Evolutionary conservation across 2,888 invertebrate species (phyloP).

Genomic region (Eupithecia subfuscata): DNA sequence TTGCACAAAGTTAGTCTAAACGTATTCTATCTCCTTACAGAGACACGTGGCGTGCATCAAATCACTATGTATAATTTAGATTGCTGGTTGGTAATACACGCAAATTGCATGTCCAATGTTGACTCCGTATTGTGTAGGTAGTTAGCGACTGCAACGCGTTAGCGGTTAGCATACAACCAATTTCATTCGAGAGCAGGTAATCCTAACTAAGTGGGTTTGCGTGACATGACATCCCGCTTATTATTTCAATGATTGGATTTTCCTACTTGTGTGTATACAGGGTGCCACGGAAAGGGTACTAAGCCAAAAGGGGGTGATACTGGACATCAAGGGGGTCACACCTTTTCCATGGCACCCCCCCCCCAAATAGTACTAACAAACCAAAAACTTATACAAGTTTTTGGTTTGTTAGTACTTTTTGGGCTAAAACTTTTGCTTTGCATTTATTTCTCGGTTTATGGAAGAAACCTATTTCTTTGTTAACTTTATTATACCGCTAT

Average conservation of each 20-base stretch:
- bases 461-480: too few species aligned
- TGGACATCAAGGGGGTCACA: too few species aligned
- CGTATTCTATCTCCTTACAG: neutral
- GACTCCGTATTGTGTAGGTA: neutral
- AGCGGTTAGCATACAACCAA: conserved; percentile 18
- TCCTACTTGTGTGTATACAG: neutral
- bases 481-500: too few species aligned
- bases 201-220: neutral
- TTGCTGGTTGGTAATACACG: neutral
- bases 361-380: too few species aligned
- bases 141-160: conserved; percentile 3
- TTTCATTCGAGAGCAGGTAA: conserved; percentile 14
- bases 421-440: too few species aligned
- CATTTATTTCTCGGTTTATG: too few species aligned
- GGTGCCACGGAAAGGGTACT: too few species aligned
- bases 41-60: neutral
- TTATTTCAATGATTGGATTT: neutral
- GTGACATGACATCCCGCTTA: neutral
- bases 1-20: neutral
- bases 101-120: conserved; percentile 1
- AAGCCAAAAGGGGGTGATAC: too few species aligned
- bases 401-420: too few species aligned
- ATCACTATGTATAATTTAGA: neutral
- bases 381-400: too few species aligned
- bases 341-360: too few species aligned